These are phyloP conservation scores for Aplidium turbinatum DNA, from an alignment of 23 tunicate genomes.

Conservation along the genomic window DNA sequence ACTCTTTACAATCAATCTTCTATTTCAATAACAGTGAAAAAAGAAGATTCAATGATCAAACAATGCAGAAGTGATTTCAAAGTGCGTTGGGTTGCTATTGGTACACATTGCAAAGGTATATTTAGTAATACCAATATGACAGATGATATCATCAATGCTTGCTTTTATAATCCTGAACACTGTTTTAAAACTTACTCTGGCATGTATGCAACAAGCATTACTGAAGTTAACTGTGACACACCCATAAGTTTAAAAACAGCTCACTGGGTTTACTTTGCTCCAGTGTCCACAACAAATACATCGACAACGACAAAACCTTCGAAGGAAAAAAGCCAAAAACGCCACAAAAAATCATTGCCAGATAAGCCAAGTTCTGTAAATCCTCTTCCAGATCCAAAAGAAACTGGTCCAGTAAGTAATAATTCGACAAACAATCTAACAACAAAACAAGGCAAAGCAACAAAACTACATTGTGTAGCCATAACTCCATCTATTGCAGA, in stretches of 20 bases:
- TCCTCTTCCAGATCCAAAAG: no score
- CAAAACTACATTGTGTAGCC: background rate
- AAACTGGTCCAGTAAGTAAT: background rate
- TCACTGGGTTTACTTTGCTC: no score
- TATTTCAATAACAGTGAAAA: background rate
- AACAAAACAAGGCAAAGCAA: background rate
- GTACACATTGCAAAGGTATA: conserved; percentile 22
- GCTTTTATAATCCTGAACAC: no score
- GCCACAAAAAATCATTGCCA: background rate
- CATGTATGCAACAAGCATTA: no score
- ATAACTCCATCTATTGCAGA: conserved; percentile 16
- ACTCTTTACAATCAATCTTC: conserved; percentile 13
- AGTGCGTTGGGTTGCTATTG: background rate
- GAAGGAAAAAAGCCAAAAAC: background rate
- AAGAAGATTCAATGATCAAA: background rate
- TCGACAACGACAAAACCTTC: background rate
- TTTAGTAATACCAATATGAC: conserved; percentile 8
- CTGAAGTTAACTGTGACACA: no score
- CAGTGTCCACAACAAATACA: no score
- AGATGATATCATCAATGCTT: no score
- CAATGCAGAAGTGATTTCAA: background rate
- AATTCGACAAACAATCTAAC: no score
- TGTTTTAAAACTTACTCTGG: no score
- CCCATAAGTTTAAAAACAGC: no score
- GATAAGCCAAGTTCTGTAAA: background rate